Evolutionary conservation across 2,888 invertebrate species (phyloP).

Genomic region (Nasonovia ribisnigri): DNA sequence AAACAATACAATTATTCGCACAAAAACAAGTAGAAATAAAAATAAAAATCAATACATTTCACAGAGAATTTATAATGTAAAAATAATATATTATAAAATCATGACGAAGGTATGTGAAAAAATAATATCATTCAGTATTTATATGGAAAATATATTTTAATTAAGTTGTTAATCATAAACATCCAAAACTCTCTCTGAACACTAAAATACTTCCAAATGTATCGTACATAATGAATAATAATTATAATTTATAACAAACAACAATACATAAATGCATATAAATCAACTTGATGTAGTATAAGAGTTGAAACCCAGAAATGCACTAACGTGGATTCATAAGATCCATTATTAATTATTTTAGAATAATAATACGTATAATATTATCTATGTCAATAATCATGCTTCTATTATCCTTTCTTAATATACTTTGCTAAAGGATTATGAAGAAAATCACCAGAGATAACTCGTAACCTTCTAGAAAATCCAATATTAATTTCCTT

Average conservation of each 20-base stretch:
- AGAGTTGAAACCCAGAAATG: background rate
- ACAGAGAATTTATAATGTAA: background rate
- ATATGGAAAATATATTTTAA: background rate
- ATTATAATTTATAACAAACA: conserved; percentile 22
- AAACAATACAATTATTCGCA: background rate
- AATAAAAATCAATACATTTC: background rate
- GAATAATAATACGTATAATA: background rate
- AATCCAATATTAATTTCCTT: background rate
- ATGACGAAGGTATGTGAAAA: background rate
- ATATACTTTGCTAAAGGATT: conserved; percentile 12
- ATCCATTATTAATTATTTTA: conserved; percentile 6
- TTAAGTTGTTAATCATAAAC: background rate
- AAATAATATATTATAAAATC: background rate
- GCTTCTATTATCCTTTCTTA: background rate
- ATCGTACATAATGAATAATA: background rate
- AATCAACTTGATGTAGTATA: background rate
- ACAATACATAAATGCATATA: background rate
- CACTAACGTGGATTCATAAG: background rate
- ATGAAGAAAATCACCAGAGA: background rate
- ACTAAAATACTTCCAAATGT: background rate
- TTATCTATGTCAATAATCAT: background rate
- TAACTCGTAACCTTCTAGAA: background rate
- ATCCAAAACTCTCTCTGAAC: background rate
- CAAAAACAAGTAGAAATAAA: background rate
- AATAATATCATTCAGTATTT: background rate